Conservation (phyloP, 23 tunicate genomes). For the Oikopleura dioica region DNA sequence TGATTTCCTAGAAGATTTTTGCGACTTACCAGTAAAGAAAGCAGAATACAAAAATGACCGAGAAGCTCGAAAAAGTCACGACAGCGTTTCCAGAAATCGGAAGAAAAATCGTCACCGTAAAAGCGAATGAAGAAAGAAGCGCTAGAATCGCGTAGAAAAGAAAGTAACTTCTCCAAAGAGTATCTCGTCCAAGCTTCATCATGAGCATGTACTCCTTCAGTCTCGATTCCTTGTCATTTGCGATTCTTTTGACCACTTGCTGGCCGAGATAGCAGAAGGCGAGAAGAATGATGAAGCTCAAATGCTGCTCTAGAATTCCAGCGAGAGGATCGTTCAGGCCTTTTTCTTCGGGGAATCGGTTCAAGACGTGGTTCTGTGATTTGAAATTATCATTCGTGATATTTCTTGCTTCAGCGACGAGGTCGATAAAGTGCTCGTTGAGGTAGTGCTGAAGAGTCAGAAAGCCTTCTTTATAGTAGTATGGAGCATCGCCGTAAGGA, state of each 20-base stretch:
- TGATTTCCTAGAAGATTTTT: too few relatives aligned
- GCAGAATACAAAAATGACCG: not conserved
- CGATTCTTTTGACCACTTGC: not conserved
- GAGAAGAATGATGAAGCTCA: not conserved
- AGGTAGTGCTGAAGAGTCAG: too few relatives aligned
- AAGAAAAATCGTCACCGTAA: not conserved
- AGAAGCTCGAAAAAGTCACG: not conserved
- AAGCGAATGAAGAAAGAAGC: not conserved
- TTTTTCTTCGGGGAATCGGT: too few relatives aligned
- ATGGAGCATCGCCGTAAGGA: too few relatives aligned
- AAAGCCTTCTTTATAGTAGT: too few relatives aligned
- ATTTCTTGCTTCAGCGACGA: too few relatives aligned
- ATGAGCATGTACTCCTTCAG: slow-evolving; percentile 9
- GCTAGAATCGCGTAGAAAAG: not conserved
- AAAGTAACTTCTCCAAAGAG: not conserved
- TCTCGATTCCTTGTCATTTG: not conserved
- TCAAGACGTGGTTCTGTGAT: too few relatives aligned
- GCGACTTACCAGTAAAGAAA: too few relatives aligned
- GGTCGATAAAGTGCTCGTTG: too few relatives aligned
- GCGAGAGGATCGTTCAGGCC: too few relatives aligned
- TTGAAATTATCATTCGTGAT: too few relatives aligned
- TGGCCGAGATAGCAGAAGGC: not conserved
- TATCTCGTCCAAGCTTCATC: not conserved
- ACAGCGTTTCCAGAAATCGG: not conserved
- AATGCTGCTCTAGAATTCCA: not conserved